Evolutionary conservation across 2,888 invertebrate genomes (phyloP).

Genomic region (Thereva nobilitata): DNA sequence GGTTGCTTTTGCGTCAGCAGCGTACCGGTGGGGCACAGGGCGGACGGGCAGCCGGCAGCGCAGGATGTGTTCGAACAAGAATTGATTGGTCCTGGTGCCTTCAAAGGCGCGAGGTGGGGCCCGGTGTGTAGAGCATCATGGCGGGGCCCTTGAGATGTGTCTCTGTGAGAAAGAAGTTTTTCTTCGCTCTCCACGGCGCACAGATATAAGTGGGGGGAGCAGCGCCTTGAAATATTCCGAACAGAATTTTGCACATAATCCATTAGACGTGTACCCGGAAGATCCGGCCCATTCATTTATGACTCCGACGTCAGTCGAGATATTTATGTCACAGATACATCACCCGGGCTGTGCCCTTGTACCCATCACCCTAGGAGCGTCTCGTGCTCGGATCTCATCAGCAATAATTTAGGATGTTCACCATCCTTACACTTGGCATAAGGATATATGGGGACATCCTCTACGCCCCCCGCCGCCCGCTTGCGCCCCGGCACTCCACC

Average conservation of each 20-base stretch:
- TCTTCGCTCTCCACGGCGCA: not conserved
- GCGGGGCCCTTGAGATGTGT: no score
- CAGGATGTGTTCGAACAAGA: no score
- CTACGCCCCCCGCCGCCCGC: no score
- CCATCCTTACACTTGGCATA: conserved; percentile 4
- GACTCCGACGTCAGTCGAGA: conserved; percentile 19
- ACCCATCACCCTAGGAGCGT: conserved; percentile 17
- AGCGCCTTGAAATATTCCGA: conserved; percentile 12
- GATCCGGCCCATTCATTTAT: conserved; percentile 21
- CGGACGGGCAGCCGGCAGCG: no score
- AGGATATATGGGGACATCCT: not conserved
- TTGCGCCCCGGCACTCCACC: no score
- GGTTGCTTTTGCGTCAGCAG: not conserved
- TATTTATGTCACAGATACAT: conserved; percentile 31
- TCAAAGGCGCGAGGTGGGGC: no score
- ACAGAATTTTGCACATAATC: conserved; percentile 20
- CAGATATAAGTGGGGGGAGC: not conserved
- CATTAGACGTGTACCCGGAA: conserved; percentile 23
- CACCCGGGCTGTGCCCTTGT: conserved; percentile 20
- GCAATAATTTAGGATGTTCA: conserved; percentile 32
- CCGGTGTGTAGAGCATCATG: no score
- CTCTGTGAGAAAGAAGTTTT: no score
- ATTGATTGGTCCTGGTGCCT: no score
- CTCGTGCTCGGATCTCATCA: conserved; percentile 19
- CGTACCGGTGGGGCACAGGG: no score